Percentiles rank a stretch among this genome's conserved stretches.
Conservation (phyloP, 2,113 vertebrate genomes). For the Tragelaphus scriptus region DNA sequence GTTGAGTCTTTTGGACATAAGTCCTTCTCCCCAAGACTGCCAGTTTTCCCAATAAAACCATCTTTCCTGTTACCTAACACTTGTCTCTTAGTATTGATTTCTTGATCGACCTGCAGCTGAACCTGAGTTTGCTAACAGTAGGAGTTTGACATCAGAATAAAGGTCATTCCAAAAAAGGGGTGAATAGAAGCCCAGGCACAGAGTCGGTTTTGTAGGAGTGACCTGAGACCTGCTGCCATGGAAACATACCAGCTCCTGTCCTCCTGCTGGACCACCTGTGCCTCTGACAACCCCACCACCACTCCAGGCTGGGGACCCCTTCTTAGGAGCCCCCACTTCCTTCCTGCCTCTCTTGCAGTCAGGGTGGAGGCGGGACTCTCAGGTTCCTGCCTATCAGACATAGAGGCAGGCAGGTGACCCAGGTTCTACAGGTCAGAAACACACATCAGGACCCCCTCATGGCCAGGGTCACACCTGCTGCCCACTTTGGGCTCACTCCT, state of each 20-base stretch:
- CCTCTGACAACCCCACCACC: background rate
- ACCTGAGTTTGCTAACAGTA: background rate
- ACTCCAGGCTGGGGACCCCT: background rate
- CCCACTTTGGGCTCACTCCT: background rate
- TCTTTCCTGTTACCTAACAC: background rate
- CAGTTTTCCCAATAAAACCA: background rate
- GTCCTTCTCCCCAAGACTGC: background rate
- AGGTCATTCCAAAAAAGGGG: background rate
- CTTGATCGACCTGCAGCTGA: background rate
- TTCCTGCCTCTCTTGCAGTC: background rate
- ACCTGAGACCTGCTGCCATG: background rate
- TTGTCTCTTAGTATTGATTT: background rate
- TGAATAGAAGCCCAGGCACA: rapidly evolving
- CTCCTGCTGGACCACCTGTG: background rate
- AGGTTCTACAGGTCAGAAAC: background rate
- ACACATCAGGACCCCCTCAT: too few relatives aligned
- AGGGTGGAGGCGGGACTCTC: background rate
- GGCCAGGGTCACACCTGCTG: background rate
- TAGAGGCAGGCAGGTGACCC: background rate
- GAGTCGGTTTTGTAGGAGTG: background rate
- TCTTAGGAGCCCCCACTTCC: background rate
- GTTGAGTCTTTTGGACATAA: background rate
- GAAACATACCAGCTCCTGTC: background rate
- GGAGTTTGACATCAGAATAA: background rate
- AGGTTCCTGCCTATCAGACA: background rate